Evolutionary conservation across 1,140 invertebrate genomes (phyloP), one percentile per base, ranked within the genome.

Genomic region (Yoshiicerus persimilis): DNA sequence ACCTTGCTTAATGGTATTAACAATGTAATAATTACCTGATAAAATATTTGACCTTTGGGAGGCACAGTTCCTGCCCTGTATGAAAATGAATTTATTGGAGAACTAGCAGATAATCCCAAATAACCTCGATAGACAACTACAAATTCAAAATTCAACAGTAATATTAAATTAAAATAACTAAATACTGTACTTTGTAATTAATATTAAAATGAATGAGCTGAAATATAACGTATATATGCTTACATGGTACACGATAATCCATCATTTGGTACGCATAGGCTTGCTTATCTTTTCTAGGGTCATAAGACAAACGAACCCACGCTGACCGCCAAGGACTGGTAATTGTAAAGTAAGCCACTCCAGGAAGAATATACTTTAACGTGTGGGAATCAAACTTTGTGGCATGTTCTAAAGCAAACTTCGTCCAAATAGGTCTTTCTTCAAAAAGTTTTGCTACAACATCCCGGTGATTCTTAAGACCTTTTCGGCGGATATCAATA

Each of bases 241-340:
- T 93, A 89, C 95, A 93, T 92, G 96, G 94, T 38, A 97, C 92
- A 90, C 97, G 94, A 92, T 96, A 98, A 93, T 98, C 97, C 34
- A 99, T 93, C 13, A 95, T 95, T 92, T 99, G 97, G 92, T 97
- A 98, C 66, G 95, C 95, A 90, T 96, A 95, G 34, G 96, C 94
- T 2, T 93, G 92, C n/a, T 95, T 95, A 90, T 97, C 95, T 91
- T 95, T 95, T 64, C 96, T 93, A 0, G 97, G 97, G 93, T 98
- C 97, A 91, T 97, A 98, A 0, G 97, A 97, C 91, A 96, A 95
- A 91, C 93, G 95, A 0, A 97, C 95, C 96, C 97, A 98, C 91
- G 96, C 94, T 75, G 95, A 95, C 86, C 96, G 93, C 97, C 97
- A 99, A 0, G 98, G 98, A 0, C 98, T 98, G 90, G 95, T 96